Percentiles rank a stretch among this genome's conserved stretches.
phyloP scores from a whole-genome alignment of 1,140 invertebrate species.

The Scaptomyza montana region DNA sequence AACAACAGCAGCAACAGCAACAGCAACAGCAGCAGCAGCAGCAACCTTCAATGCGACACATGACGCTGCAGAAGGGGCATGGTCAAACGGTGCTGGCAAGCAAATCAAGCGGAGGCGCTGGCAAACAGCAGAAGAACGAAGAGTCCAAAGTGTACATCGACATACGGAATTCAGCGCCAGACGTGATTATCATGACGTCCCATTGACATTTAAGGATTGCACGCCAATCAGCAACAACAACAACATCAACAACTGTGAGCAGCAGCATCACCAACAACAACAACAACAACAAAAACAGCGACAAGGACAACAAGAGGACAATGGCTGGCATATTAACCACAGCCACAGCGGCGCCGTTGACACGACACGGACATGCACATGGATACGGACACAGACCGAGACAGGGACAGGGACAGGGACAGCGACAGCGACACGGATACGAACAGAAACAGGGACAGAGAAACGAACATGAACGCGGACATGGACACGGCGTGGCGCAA shows the following conservation, averaged over 20 bases:
- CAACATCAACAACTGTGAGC: conserved; percentile 31
- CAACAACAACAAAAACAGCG: conserved; percentile 21
- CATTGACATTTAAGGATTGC: conserved; percentile 87
- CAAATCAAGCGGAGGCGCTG: conserved; percentile 30
- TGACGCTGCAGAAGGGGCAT: conserved; percentile 83
- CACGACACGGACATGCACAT: conserved; percentile 41
- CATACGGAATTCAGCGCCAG: conserved; percentile 90
- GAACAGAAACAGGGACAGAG: conserved; percentile 9
- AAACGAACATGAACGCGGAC: conserved; percentile 2
- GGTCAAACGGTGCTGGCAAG: conserved; percentile 43
- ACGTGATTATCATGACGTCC: conserved; percentile 90
- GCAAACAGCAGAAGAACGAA: conserved; percentile 66
- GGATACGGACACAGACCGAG: conserved; percentile 23
- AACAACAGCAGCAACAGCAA: conserved; percentile 37
- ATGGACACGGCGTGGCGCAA: conserved; percentile 37
- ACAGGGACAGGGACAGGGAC: conserved; percentile 7
- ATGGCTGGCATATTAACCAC: conserved; percentile 73
- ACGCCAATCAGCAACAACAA: conserved; percentile 67
- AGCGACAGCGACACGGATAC: conserved; percentile 6
- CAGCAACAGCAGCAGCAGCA: conserved; percentile 45
- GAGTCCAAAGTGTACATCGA: conserved; percentile 84
- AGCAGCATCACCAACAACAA: conserved; percentile 30
- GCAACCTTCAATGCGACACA: conserved; percentile 70
- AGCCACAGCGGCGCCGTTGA: conserved; percentile 56
- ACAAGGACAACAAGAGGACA: conserved; percentile 50